phyloP scores from a whole-genome alignment of 1,140 invertebrate species.

The Orius insidiosus region DNA sequence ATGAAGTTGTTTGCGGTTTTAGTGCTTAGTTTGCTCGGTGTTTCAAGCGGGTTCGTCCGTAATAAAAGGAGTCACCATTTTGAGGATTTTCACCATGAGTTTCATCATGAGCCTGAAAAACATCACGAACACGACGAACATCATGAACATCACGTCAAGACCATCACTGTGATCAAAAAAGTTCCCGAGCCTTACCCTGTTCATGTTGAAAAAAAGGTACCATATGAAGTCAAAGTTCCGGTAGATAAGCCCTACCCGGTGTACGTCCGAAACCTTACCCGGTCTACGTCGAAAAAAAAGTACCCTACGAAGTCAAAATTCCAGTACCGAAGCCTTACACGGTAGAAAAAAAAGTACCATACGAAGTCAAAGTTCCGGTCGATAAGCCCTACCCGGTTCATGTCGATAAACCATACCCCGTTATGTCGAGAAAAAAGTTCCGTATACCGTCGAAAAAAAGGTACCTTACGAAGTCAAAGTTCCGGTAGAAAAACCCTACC shows the following conservation, averaged over 20 bases:
- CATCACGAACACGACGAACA: too few relatives aligned
- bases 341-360: conserved; percentile 16
- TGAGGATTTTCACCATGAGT: too few relatives aligned
- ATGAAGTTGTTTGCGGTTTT: too few relatives aligned
- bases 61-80: too few relatives aligned
- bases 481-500: conserved; percentile 36
- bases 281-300: conserved; percentile 23
- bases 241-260: conserved; percentile 20
- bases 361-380: conserved; percentile 18
- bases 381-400: conserved; percentile 31
- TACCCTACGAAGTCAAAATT: conserved; percentile 40
- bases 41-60: too few relatives aligned
- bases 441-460: conserved; percentile 30
- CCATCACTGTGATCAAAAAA: conserved; percentile 11
- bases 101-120: too few relatives aligned
- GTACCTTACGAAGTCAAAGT: conserved; percentile 45
- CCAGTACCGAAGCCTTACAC: conserved; percentile 22
- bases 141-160: conserved; percentile 5
- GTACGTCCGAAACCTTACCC: conserved; percentile 24
- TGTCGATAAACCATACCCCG: conserved; percentile 42
- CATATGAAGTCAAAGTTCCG: conserved; percentile 10
- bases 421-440: conserved; percentile 45
- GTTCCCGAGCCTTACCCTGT: conserved; percentile 10
- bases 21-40: too few relatives aligned
- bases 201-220: conserved; percentile 8